Conservation (phyloP, 30 jellyfish, hydroid and myxozoan species). For the Nemopilema nomurai region DNA sequence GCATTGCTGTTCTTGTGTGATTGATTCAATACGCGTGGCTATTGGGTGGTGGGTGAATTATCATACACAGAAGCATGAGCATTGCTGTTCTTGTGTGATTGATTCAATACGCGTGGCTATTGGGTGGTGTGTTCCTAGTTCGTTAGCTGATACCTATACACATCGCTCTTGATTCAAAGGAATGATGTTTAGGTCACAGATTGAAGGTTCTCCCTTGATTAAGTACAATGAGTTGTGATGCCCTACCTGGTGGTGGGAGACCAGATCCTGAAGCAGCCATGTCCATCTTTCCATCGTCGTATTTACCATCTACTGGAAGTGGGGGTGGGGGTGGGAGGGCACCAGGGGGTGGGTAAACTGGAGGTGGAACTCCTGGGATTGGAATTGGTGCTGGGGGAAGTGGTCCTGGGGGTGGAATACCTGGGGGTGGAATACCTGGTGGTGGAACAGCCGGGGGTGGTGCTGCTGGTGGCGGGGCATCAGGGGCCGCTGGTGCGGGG, state of each 20-base stretch:
- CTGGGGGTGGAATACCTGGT: slow-evolving; percentile 13
- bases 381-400: slow-evolving; percentile 24
- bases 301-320: slow-evolving; percentile 70
- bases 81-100: no score
- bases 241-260: slow-evolving; percentile 37
- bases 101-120: no score
- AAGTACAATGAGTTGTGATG: background rate
- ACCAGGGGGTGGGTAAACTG: slow-evolving; percentile 47
- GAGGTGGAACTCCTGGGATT: slow-evolving; percentile 36
- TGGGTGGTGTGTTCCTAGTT: no score
- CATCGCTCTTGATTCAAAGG: no score
- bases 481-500: slow-evolving; percentile 56
- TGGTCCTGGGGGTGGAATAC: slow-evolving; percentile 1
- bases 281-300: slow-evolving; percentile 53
- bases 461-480: slow-evolving; percentile 70
- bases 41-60: no score
- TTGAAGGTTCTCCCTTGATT: no score
- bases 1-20: no score
- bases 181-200: no score
- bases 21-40: no score
- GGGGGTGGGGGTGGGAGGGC: slow-evolving; percentile 72
- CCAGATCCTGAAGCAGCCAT: slow-evolving; percentile 64
- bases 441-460: slow-evolving; percentile 54
- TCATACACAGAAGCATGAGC: no score
- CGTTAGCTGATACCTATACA: no score